These are phyloP conservation scores for Aphis craccivora DNA, from an alignment of 1,140 invertebrate species.

Conservation along the genomic window DNA sequence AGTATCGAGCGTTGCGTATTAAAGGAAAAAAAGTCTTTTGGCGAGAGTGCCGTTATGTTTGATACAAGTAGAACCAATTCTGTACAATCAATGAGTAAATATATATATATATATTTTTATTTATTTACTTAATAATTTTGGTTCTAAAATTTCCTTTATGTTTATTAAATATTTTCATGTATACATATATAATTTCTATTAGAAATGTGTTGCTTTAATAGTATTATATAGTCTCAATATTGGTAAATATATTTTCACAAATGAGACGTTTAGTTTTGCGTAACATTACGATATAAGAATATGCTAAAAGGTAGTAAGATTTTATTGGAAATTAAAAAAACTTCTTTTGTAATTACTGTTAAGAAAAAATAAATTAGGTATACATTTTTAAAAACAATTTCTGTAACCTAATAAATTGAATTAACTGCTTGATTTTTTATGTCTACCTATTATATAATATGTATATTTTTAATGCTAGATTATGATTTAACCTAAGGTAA, in stretches of 20 bases:
- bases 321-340: background rate
- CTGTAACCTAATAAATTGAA: background rate
- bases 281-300: background rate
- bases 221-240: background rate
- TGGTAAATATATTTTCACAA: background rate
- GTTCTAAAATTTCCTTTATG: background rate
- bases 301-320: background rate
- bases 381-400: background rate
- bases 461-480: background rate
- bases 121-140: background rate
- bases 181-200: no score
- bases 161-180: no score
- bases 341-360: background rate
- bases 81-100: constrained; percentile 19
- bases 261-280: no score
- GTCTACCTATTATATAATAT: no score
- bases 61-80: background rate
- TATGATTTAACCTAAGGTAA: background rate
- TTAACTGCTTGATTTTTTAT: no score
- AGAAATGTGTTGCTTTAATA: background rate
- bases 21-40: background rate
- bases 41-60: background rate
- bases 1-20: background rate
- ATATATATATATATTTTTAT: no score
- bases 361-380: background rate